These are phyloP conservation scores for Agonopterix heracliana DNA, from an alignment of 2,888 invertebrate species.

Conservation along the genomic window DNA sequence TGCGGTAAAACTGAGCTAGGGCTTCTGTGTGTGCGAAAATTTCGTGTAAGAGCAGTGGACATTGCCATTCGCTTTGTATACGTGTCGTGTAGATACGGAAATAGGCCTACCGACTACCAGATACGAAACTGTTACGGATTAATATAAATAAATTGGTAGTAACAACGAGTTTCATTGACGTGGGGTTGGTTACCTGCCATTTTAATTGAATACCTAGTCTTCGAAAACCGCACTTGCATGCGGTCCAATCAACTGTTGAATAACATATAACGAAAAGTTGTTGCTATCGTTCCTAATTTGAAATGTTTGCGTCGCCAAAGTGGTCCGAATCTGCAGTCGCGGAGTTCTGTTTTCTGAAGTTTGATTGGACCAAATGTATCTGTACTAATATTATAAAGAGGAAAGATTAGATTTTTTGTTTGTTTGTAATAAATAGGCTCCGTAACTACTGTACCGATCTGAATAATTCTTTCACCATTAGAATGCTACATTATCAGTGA, in stretches of 20 bases:
- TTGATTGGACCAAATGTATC: too few relatives aligned
- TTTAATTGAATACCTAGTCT: conserved; percentile 49
- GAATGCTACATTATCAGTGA: too few relatives aligned
- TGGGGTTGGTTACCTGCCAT: conserved; percentile 40
- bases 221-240: conserved; percentile 21
- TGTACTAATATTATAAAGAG: too few relatives aligned
- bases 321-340: too few relatives aligned
- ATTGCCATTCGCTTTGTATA: conserved; percentile 65
- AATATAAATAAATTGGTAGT: conserved; percentile 62
- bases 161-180: conserved; percentile 34
- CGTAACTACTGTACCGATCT: too few relatives aligned
- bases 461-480: too few relatives aligned
- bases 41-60: conserved; percentile 66
- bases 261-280: neutral
- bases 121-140: conserved; percentile 39
- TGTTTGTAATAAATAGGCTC: too few relatives aligned
- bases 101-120: conserved; percentile 29
- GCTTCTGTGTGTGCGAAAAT: conserved; percentile 52
- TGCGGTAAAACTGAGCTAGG: conserved; percentile 66
- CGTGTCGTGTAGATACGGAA: conserved; percentile 45
- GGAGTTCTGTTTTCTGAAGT: too few relatives aligned
- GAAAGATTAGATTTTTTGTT: too few relatives aligned
- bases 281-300: too few relatives aligned
- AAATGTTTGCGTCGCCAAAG: too few relatives aligned
- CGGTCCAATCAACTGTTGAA: neutral